phyloP scores from a whole-genome alignment of 2,797 vertebrate species.

The Aldrovandia affinis region DNA sequence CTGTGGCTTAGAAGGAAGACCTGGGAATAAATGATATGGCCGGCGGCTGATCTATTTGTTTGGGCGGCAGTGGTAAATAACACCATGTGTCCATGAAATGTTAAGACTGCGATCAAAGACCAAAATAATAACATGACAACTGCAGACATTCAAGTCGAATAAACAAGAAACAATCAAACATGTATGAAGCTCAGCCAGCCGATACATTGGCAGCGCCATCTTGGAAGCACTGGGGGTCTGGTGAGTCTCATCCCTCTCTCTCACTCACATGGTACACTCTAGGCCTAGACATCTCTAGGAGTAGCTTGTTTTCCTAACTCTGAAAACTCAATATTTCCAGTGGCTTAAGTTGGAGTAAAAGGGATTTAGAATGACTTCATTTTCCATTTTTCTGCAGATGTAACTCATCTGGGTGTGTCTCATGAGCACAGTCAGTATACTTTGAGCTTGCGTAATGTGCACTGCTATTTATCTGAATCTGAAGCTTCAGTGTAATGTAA shows the following conservation, averaged over 20 bases:
- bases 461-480: background rate
- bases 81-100: too few species aligned
- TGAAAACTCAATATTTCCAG: background rate
- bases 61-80: too few species aligned
- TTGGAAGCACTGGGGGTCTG: too few species aligned
- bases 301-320: background rate
- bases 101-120: too few species aligned
- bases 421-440: background rate
- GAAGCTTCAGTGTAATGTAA: background rate
- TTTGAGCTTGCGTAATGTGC: background rate
- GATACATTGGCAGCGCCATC: too few species aligned
- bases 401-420: conserved; percentile 7
- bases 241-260: too few species aligned
- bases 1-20: too few species aligned
- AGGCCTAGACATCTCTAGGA: background rate
- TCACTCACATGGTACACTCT: background rate
- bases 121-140: too few species aligned
- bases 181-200: too few species aligned
- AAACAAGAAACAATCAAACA: too few species aligned
- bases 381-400: background rate
- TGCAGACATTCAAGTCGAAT: conserved; percentile 12
- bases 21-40: too few species aligned
- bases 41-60: too few species aligned
- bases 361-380: background rate
- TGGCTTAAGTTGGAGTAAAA: background rate